phyloP scores from a whole-genome alignment of 2,797 vertebrate genomes.

The Heliangelus exortis region DNA sequence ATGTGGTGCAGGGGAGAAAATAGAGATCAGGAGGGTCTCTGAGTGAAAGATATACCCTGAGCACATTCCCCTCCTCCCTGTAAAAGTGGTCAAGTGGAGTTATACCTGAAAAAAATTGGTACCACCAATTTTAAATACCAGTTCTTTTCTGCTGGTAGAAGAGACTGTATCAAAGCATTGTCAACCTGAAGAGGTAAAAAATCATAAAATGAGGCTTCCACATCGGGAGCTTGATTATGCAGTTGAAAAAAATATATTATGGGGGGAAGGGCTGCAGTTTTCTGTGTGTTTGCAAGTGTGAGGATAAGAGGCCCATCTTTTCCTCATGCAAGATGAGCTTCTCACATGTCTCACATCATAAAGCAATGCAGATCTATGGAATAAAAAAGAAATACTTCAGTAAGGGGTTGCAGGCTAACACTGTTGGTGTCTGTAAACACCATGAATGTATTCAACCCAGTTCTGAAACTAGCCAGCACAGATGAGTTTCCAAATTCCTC shows the following conservation, averaged over 20 bases:
- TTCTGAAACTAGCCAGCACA: not conserved
- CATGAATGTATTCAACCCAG: not conserved
- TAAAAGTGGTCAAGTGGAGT: not conserved
- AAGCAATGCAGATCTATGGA: not conserved
- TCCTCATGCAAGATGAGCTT: not conserved
- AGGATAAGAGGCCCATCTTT: not conserved
- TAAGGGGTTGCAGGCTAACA: not conserved
- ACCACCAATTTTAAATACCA: not conserved
- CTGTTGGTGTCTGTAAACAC: not conserved
- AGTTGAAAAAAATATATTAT: not conserved
- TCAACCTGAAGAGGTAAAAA: not conserved
- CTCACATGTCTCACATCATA: not conserved
- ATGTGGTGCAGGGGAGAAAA: not conserved
- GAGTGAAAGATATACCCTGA: not conserved
- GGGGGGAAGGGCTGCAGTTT: accelerated
- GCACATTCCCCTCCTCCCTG: not conserved
- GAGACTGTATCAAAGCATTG: not conserved
- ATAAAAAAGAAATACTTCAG: not conserved
- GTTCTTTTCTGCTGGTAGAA: not conserved
- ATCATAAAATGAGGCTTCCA: not conserved
- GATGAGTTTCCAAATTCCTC: not conserved
- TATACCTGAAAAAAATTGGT: not conserved
- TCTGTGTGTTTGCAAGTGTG: not conserved
- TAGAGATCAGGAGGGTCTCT: not conserved
- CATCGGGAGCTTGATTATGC: not conserved